Evolutionary conservation across 2,113 vertebrate species (phyloP).

Genomic region (Prochilodus magdalenae): DNA sequence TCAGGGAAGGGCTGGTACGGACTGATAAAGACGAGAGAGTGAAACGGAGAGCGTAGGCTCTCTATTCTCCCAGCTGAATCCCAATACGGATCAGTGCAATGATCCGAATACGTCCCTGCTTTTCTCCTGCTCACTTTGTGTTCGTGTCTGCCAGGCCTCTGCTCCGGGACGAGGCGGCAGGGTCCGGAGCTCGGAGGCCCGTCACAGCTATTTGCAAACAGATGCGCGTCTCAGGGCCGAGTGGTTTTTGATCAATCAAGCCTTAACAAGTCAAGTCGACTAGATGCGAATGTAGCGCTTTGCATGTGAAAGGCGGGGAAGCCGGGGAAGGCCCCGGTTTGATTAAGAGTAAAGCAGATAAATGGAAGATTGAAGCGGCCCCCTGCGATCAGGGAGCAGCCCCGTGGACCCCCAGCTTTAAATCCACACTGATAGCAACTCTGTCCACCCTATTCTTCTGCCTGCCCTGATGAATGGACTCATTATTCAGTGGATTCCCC

Average conservation of each 20-base stretch:
- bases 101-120: constrained; percentile 46
- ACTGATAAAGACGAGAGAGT: constrained; percentile 13
- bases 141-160: constrained; percentile 13
- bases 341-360: constrained; percentile 82
- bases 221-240: constrained; percentile 67
- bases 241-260: constrained; percentile 80
- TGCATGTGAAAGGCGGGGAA: constrained; percentile 76
- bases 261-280: constrained; percentile 85
- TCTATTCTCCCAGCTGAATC: not conserved
- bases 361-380: constrained; percentile 77
- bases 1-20: not conserved
- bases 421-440: constrained; percentile 77
- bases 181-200: constrained; percentile 37
- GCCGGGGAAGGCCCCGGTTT: constrained; percentile 71
- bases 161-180: constrained; percentile 38
- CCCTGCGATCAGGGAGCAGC: constrained; percentile 69
- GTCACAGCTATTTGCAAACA: constrained; percentile 81
- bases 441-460: constrained; percentile 73
- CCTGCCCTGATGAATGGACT: constrained; percentile 74
- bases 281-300: constrained; percentile 77
- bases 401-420: constrained; percentile 76
- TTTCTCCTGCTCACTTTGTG: not conserved
- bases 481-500: constrained; percentile 73
- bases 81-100: constrained; percentile 49
- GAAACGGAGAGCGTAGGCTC: constrained; percentile 6